These are phyloP conservation scores for Mylabris phalerata DNA, from an alignment of 1,140 invertebrate genomes.

Conservation along the genomic window DNA sequence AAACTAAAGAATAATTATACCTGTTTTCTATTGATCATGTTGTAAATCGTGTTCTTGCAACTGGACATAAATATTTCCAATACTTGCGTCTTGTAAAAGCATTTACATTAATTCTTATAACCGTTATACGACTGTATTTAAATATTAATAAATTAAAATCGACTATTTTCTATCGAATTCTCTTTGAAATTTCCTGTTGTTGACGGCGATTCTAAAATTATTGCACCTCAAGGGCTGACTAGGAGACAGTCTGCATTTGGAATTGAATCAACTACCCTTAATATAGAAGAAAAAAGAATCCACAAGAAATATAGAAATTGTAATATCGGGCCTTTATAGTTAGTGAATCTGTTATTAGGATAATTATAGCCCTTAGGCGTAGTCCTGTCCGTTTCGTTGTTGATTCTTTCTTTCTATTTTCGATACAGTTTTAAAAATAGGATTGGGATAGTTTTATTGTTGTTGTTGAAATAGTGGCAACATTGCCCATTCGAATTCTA, in stretches of 20 bases:
- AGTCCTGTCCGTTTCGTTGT: conserved; percentile 27
- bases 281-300: neutral
- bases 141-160: too few species aligned
- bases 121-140: too few species aligned
- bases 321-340: conserved; percentile 32
- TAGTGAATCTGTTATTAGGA: conserved; percentile 36
- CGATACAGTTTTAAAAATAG: too few species aligned
- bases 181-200: too few species aligned
- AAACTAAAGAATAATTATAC: too few species aligned
- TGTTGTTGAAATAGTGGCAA: conserved; percentile 2
- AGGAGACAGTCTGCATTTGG: neutral
- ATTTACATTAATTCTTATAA: too few species aligned
- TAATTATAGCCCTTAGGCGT: conserved; percentile 32
- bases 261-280: neutral
- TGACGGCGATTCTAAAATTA: neutral
- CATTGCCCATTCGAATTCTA: neutral
- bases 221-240: neutral
- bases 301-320: conserved; percentile 30
- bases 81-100: too few species aligned
- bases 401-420: neutral
- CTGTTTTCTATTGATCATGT: too few species aligned
- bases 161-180: too few species aligned
- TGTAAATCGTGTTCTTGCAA: too few species aligned
- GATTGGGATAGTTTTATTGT: too few species aligned
- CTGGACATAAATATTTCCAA: too few species aligned